A percentile compares a stretch with the other conserved stretches of the same genome.
These are phyloP conservation scores for Saiga tatarica DNA, from an alignment of 2,113 vertebrate species.

Conservation along the genomic window DNA sequence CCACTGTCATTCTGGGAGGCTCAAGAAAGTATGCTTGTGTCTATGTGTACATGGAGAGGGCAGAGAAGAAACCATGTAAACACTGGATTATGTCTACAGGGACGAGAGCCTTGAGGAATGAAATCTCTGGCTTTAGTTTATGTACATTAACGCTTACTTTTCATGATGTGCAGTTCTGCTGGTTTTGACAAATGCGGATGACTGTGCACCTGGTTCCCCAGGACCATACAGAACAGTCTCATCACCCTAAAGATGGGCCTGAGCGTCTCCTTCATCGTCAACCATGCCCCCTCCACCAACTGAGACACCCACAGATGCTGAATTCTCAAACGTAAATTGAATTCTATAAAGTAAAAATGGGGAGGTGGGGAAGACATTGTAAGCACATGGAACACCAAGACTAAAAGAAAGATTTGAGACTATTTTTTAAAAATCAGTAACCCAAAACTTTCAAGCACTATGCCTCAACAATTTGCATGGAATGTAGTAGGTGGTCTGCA, in stretches of 20 bases:
- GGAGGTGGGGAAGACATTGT: neutral
- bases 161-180: neutral
- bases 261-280: neutral
- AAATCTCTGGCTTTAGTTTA: neutral
- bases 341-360: conserved; percentile 46
- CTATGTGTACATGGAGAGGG: neutral
- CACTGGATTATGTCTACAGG: conserved; percentile 10
- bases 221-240: neutral
- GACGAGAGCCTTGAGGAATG: conserved; percentile 13
- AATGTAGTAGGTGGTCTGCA: neutral
- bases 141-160: neutral
- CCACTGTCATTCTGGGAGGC: neutral
- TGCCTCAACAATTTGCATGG: neutral
- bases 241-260: conserved; percentile 1
- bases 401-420: conserved; percentile 1
- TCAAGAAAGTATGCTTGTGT: neutral
- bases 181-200: conserved; percentile 33
- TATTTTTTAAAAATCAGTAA: neutral
- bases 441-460: neutral
- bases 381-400: neutral
- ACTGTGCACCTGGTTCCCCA: neutral
- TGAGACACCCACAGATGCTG: conserved; percentile 1
- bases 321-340: conserved; percentile 37
- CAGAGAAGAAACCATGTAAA: conserved; percentile 22
- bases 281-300: neutral